Base-by-base conservation (phyloP, 2,888 invertebrate genomes). In the Imbricaverruca yamaguchii region DNA sequence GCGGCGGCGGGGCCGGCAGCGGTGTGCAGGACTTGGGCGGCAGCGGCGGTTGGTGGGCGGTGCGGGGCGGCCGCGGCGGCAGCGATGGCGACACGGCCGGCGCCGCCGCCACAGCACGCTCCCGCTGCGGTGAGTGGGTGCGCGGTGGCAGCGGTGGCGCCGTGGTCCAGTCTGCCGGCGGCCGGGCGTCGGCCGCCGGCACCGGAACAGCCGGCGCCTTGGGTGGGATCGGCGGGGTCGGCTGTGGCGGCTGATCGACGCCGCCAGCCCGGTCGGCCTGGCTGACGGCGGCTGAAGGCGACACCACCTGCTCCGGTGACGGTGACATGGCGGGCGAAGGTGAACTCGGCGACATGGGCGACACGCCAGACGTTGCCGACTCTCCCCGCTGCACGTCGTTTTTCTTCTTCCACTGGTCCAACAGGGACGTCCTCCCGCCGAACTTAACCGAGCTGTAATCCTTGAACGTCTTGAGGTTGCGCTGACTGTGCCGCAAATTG, bases 381-480 rank as follows among this genome's bases (percentile, higher is more conserved):
- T n/a, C 79, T 0, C n/a, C 21, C 10, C 56, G 55, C 23, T 57
- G 57, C 9, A 3, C 23, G 13, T 59, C 79, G 15, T 57, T 56
- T 57, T 56, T 57, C 57, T 79, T 79, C 57, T 79, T 79, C 79
- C 79, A 79, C 79, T 79, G 79, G 21, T 79, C 79, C 13, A 79
- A 13, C 57, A 79, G 57, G 12, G 79, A 79, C 7, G 79, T 79
- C 7, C 57, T 23, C 1, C 79, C 79, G n/a, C 15, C 57, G 15
- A 79, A 79, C 23, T 79, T 57, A 6, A 79, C 21, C 9, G 79
- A 13, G 57, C 79, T 25, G 57, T 79, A 79, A 39, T 79, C 79
- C 57, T 79, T 79, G 79, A 79, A 79, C 15, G 79, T 79, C 57
- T 79, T 79, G 57, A 79, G 79, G 57, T 59, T 56, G 25, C 79